Evolutionary conservation across 1,140 invertebrate species (phyloP).

Genomic region (Himalopsyche phryganea): DNA sequence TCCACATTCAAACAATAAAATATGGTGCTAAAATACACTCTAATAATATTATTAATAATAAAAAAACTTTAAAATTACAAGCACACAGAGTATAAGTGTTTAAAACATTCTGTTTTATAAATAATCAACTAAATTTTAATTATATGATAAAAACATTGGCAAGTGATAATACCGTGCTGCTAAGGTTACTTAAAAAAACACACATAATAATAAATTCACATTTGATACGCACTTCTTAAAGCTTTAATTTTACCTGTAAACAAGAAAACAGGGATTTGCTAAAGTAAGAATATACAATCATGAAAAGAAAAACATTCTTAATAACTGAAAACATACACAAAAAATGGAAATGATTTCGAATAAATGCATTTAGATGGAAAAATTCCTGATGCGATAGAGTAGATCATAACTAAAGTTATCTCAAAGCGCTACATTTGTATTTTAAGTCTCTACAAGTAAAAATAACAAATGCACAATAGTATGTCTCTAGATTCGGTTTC

Average conservation of each 20-base stretch:
- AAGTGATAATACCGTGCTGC: slow-evolving; percentile 34
- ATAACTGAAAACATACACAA: neutral
- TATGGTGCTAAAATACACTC: neutral
- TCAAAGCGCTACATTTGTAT: too few species aligned
- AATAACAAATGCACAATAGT: too few species aligned
- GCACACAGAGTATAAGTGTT: slow-evolving; percentile 22
- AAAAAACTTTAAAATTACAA: slow-evolving; percentile 25
- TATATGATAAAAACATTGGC: slow-evolving; percentile 32
- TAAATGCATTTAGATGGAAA: neutral
- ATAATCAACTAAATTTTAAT: slow-evolving; percentile 30
- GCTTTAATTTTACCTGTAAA: slow-evolving; percentile 33
- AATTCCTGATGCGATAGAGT: neutral
- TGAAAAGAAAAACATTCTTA: neutral
- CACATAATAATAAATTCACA: slow-evolving; percentile 20
- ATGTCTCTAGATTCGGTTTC: too few species aligned
- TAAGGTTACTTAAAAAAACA: slow-evolving; percentile 12
- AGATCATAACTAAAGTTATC: neutral
- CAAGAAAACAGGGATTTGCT: slow-evolving; percentile 8
- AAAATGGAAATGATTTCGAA: slow-evolving; percentile 1
- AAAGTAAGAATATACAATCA: neutral
- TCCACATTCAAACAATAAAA: slow-evolving; percentile 3
- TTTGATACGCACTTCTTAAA: slow-evolving; percentile 35
- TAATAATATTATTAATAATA: slow-evolving; percentile 2
- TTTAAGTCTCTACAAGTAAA: too few species aligned
- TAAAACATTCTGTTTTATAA: slow-evolving; percentile 27